Base-by-base conservation (phyloP, 1,140 invertebrate species). In the Hypothenemus hampei region DNA sequence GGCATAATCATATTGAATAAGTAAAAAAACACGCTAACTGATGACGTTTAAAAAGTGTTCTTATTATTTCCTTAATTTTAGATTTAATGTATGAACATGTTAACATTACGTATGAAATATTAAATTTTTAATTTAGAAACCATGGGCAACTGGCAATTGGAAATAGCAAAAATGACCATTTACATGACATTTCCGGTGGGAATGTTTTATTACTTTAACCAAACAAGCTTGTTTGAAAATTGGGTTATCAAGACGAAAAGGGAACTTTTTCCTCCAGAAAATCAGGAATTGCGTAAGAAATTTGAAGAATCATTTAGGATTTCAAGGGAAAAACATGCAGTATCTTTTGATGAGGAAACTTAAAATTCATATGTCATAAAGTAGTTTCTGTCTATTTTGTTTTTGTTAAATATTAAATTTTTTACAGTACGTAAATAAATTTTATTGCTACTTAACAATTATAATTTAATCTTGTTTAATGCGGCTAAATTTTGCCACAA, bases 121-220 rank as follows among this genome's bases (percentile, higher is more conserved):
- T n/a, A n/a, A 2, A 37, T 15, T 37, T 8, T 37, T 37, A 13
- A 7, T 16, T 43, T 43, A 22, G 3, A 3, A 43, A 22, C 46
- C 40, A 89, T 91, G 88, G 87, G 83, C 24, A 78, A 76, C 48
- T 92, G 89, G 89, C 77, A 83, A 66, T 69, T 91, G 40, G 91
- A 93, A 78, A 78, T 90, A 6, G 77, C 73, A 11, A 85, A 81
- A 74, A 91, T 95, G 88, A 80, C 79, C 19, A 65, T 92, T 50
- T 95, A 93, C 65, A 84, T 93, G 75, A 73, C 80, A 0, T 93
- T 94, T 71, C 91, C 91, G 0, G 89, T 93, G 3, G 75, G 68
- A 3, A 62, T 89, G 8, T 95, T 93, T 65, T 87, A 93, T 69
- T 80, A 83, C 56, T 93, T 92, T 65, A 93, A 93, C 70, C 86